Conservation (phyloP, 1,140 invertebrate genomes). For the Scaptodrosophila lebanonensis region DNA sequence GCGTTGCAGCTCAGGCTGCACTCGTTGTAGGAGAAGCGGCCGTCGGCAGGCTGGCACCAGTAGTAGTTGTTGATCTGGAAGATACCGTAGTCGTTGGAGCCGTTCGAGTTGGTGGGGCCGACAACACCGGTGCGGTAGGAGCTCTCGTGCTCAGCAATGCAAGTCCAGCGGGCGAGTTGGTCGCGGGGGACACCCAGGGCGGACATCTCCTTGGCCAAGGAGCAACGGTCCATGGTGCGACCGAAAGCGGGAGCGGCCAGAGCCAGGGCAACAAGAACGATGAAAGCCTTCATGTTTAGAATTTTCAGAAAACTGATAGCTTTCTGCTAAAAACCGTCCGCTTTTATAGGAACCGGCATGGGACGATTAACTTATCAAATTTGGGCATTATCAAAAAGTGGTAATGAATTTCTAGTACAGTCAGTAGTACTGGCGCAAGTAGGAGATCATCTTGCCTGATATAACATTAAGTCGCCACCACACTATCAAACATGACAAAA, state of each 20-base stretch:
- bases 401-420: too few relatives aligned
- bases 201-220: slow-evolving; percentile 39
- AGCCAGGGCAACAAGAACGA: slow-evolving; percentile 34
- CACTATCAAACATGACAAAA: too few relatives aligned
- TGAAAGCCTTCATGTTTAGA: slow-evolving; percentile 41
- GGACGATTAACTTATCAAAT: too few relatives aligned
- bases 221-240: slow-evolving; percentile 39
- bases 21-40: slow-evolving; percentile 2
- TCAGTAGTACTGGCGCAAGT: too few relatives aligned
- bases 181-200: slow-evolving; percentile 11
- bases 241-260: slow-evolving; percentile 17
- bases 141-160: slow-evolving; percentile 21
- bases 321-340: background rate
- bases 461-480: too few relatives aligned
- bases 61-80: slow-evolving; percentile 41
- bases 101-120: slow-evolving; percentile 22
- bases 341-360: slow-evolving; percentile 21
- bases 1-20: slow-evolving; percentile 2
- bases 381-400: too few relatives aligned
- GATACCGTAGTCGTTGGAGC: slow-evolving; percentile 31
- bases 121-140: slow-evolving; percentile 3
- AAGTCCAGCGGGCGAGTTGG: slow-evolving; percentile 12
- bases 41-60: slow-evolving; percentile 30
- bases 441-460: too few relatives aligned
- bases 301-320: slow-evolving; percentile 26